These are phyloP conservation scores for Oreochromis niloticus DNA, from an alignment of 2,113 vertebrate species.

Conservation along the genomic window DNA sequence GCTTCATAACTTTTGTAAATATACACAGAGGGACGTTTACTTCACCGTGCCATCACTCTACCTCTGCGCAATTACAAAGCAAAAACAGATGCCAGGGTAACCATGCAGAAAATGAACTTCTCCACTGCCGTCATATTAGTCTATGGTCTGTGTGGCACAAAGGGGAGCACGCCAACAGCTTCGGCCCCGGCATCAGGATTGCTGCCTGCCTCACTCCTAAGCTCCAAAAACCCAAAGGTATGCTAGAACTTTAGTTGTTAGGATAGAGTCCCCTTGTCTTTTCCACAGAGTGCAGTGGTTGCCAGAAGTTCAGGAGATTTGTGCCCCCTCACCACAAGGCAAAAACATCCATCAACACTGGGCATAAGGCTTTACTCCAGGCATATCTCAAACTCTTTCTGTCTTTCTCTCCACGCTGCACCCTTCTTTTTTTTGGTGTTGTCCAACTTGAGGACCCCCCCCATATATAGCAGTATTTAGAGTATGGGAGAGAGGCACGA, in stretches of 20 bases:
- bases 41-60: constrained; percentile 38
- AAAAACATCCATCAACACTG: constrained; percentile 53
- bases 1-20: constrained; percentile 50
- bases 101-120: constrained; percentile 72
- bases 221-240: constrained; percentile 3
- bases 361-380: constrained; percentile 17
- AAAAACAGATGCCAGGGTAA: constrained; percentile 70
- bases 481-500: background rate
- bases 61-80: constrained; percentile 57
- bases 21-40: constrained; percentile 50
- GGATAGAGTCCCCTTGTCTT: constrained; percentile 15
- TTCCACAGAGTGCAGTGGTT: constrained; percentile 12
- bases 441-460: constrained; percentile 43
- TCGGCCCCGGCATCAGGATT: constrained; percentile 19
- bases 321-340: constrained; percentile 32
- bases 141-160: constrained; percentile 41
- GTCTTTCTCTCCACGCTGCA: background rate
- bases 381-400: background rate
- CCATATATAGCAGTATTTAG: constrained; percentile 9
- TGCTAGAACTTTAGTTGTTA: constrained; percentile 45
- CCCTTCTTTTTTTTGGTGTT: constrained; percentile 46
- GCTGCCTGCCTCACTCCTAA: background rate
- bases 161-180: constrained; percentile 40
- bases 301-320: constrained; percentile 15
- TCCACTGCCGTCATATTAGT: constrained; percentile 35